phyloP scores from a whole-genome alignment of 2,888 invertebrate species.

The Epinotia demarniana region DNA sequence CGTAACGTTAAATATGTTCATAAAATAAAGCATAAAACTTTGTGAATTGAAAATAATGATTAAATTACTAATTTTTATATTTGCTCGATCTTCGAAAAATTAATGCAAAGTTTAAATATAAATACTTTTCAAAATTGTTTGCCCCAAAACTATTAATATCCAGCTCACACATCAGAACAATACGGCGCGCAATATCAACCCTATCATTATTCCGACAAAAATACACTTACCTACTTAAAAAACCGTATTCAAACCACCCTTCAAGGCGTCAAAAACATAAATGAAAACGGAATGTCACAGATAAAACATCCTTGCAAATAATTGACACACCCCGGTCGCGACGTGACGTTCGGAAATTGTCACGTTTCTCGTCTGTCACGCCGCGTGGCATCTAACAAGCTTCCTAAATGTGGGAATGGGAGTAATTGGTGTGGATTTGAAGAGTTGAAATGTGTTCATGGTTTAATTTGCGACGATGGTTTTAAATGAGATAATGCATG shows the following conservation, averaged over 20 bases:
- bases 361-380: conserved; percentile 62
- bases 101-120: too few species aligned
- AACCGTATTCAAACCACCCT: conserved; percentile 33
- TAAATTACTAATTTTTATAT: too few species aligned
- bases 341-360: conserved; percentile 55
- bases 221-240: conserved; percentile 6
- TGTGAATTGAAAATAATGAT: too few species aligned
- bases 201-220: conserved; percentile 1
- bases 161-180: not conserved
- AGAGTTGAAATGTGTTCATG: conserved; percentile 17
- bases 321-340: conserved; percentile 50
- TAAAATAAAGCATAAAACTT: too few species aligned
- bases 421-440: conserved; percentile 38
- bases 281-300: conserved; percentile 45
- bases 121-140: too few species aligned
- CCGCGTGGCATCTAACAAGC: conserved; percentile 61
- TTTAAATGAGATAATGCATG: conserved; percentile 6
- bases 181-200: not conserved
- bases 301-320: conserved; percentile 42
- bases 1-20: too few species aligned
- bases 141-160: not conserved
- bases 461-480: conserved; percentile 14
- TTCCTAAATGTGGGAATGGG: conserved; percentile 34
- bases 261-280: conserved; percentile 42
- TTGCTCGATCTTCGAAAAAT: too few species aligned